A percentile compares a stretch with the other conserved stretches of the same genome.
These are phyloP conservation scores for Coregonus suidteri DNA, from an alignment of 2,797 vertebrate genomes.

Conservation along the genomic window DNA sequence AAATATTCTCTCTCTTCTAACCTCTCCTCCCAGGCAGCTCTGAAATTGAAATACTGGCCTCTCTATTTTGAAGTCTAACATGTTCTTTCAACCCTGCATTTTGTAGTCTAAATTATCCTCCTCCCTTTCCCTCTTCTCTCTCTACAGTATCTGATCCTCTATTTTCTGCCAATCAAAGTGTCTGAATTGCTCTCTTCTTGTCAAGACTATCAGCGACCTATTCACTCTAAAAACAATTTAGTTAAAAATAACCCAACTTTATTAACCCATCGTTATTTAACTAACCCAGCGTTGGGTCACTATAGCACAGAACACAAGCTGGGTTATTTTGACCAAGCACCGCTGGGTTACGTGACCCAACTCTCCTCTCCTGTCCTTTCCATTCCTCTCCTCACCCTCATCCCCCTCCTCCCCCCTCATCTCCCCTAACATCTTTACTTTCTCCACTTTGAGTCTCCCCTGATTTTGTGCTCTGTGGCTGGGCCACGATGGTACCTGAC, in stretches of 20 bases:
- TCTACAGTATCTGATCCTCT: conserved; percentile 24
- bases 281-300: neutral
- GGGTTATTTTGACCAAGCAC: too few species aligned
- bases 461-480: conserved; percentile 23
- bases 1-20: neutral
- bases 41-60: neutral
- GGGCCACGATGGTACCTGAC: neutral
- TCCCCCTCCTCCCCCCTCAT: conserved; percentile 10
- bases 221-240: neutral
- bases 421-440: neutral
- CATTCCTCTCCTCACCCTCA: conserved; percentile 34
- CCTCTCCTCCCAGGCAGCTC: neutral
- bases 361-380: conserved; percentile 33
- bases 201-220: neutral
- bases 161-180: conserved; percentile 62
- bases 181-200: conserved; percentile 42
- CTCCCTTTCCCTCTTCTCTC: conserved; percentile 1
- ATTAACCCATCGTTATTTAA: neutral
- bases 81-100: neutral
- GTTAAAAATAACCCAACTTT: neutral
- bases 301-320: too few species aligned
- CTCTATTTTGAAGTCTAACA: neutral
- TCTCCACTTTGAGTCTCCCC: conserved; percentile 9
- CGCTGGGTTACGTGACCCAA: too few species aligned
- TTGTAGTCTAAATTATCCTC: conserved; percentile 34